Evolutionary conservation across 2,888 invertebrate genomes (phyloP).

Genomic region (Oscheius sp.): DNA sequence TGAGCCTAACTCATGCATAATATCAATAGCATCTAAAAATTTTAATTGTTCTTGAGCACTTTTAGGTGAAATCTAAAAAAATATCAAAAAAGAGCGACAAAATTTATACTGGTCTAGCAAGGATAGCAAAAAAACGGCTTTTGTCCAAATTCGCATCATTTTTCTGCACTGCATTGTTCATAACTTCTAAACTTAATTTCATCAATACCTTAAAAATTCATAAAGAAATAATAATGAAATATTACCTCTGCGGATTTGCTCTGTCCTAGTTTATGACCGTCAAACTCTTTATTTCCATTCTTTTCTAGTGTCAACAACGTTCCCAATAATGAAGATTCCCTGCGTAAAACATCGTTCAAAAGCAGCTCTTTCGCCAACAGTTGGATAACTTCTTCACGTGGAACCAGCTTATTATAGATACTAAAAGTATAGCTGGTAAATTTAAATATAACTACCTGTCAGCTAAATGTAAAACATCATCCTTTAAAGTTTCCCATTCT

Average conservation of each 20-base stretch:
- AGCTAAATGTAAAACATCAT: constrained; percentile 49
- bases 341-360: constrained; percentile 41
- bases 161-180: constrained; percentile 47
- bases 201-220: constrained; percentile 38
- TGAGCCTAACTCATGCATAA: constrained; percentile 53
- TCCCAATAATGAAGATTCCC: constrained; percentile 38
- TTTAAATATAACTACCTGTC: constrained; percentile 32
- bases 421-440: constrained; percentile 31
- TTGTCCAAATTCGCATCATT: constrained; percentile 46
- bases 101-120: constrained; percentile 11
- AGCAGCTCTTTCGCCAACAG: constrained; percentile 51
- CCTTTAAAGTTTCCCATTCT: constrained; percentile 45
- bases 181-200: constrained; percentile 45
- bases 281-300: constrained; percentile 5
- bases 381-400: constrained; percentile 52
- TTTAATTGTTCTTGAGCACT: constrained; percentile 42
- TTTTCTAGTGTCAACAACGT: constrained; percentile 42
- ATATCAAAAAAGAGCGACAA: background rate
- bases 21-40: constrained; percentile 51
- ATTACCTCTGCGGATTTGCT: constrained; percentile 44
- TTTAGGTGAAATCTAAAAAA: constrained; percentile 40
- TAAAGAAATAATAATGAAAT: background rate
- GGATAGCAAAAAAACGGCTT: constrained; percentile 44
- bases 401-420: constrained; percentile 49
- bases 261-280: constrained; percentile 14